Evolutionary conservation across 2,113 vertebrate species (phyloP).

Genomic region (Sturnus vulgaris): DNA sequence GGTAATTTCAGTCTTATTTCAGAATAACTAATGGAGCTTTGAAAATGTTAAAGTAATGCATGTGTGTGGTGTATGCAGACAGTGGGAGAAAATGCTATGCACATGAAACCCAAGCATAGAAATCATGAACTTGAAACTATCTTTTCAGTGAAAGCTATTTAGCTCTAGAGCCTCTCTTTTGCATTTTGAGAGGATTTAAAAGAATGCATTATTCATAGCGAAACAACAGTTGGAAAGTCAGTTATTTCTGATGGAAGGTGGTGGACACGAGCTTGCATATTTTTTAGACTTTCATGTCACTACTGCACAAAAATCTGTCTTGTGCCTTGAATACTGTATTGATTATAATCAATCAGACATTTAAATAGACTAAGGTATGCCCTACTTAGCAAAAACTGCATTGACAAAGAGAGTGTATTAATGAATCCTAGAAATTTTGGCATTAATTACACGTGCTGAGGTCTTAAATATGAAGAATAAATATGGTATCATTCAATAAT

Average conservation of each 20-base stretch:
- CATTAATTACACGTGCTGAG: neutral
- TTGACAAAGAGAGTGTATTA: neutral
- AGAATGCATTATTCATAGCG: neutral
- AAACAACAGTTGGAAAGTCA: neutral
- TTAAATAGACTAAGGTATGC: neutral
- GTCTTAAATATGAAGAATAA: neutral
- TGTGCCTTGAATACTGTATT: neutral
- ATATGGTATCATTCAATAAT: neutral
- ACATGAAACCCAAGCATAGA: neutral
- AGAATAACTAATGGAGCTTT: neutral
- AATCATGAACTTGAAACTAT: neutral
- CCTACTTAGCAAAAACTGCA: neutral
- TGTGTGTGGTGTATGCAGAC: neutral
- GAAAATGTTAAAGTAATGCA: neutral
- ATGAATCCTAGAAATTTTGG: neutral
- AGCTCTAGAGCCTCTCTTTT: neutral
- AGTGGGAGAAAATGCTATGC: neutral
- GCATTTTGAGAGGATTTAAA: conserved; percentile 31
- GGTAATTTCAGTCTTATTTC: neutral
- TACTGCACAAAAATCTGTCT: neutral
- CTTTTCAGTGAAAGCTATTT: neutral
- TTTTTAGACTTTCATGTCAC: neutral
- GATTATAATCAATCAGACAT: neutral
- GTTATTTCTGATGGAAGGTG: neutral
- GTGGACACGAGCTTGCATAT: neutral